Base-by-base conservation (phyloP, 2,113 vertebrate genomes). In the Clarias gariepinus region DNA sequence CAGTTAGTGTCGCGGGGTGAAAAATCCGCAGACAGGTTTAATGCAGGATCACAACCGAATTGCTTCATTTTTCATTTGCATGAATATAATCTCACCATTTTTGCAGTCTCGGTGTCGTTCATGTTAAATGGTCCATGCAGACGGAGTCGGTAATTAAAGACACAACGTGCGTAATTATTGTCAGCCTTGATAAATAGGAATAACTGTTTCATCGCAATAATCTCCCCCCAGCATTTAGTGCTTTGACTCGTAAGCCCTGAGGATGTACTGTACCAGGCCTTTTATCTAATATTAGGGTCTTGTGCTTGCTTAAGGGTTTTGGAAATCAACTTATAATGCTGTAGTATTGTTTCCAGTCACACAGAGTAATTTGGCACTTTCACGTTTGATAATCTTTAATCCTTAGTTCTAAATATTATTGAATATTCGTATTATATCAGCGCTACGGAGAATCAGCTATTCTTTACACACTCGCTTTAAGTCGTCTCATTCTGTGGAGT, bases 91-190 rank as follows among this genome's bases (percentile, higher is more conserved):
- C 55, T 58, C 78, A 30, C 28, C 52, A 8, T 58, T 79, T 57
- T 79, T 25, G 73, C 41, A 55, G 52, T 78, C 57, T 81, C 30
- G 0, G 28, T 36, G 13, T 61, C 21, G 30, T 81, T 36, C 33
- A 25, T 25, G 78, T 41, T 61, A 36, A 81, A 81, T 61, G 78
- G 78, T 41, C 78, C 78, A 10, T 41, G 78, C 30, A 60, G 77
- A 60, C 4, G 19, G 19, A 41, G 57, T 41, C 19, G 5, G 78
- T 81, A 81, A 81, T 81, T 61, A 79, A 81, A 81, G 61, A 81
- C 57, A 36, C 78, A 25, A 15, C 30, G 21, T 81, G 57, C 2
- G 57, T 61, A 81, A 81, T 81, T 81, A 81, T 81, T 36, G 57
- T 61, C 78, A 61, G 57, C 30, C 57, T 23, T 81, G 30, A 81